A percentile compares a stretch with the other conserved stretches of the same genome.
Evolutionary conservation across 30 jellyfish, hydroid and myxozoan genomes (phyloP).

Genomic region (Aurelia aurita complex sp. Pacific): DNA sequence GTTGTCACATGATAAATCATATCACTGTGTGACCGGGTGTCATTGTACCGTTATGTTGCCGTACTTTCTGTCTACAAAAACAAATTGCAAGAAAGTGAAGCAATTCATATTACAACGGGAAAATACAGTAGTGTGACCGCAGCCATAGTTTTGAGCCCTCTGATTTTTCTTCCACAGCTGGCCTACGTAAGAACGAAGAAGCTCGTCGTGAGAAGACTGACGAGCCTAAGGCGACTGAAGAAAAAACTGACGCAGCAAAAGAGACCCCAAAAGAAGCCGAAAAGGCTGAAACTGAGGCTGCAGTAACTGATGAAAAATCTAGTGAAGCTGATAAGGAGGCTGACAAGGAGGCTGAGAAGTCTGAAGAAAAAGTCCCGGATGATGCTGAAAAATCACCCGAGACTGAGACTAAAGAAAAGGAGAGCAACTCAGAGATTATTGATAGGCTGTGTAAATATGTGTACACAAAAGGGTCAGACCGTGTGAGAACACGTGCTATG

Average conservation of each 20-base stretch:
- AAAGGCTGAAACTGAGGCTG: constrained; percentile 14
- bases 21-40: too few species aligned
- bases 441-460: constrained; percentile 84
- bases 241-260: constrained; percentile 20
- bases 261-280: constrained; percentile 11
- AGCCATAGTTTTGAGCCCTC: too few species aligned
- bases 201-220: neutral
- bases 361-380: constrained; percentile 11
- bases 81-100: too few species aligned
- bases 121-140: too few species aligned
- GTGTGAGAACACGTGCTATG: constrained; percentile 98
- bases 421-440: constrained; percentile 70
- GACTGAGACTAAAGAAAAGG: constrained; percentile 24
- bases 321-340: constrained; percentile 43
- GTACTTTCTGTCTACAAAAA: too few species aligned
- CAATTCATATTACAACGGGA: too few species aligned
- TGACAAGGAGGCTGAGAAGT: constrained; percentile 39
- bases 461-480: constrained; percentile 93
- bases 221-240: constrained; percentile 16
- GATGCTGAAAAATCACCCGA: constrained; percentile 29
- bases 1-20: too few species aligned
- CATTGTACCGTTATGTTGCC: too few species aligned
- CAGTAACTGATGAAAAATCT: constrained; percentile 4
- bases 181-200: neutral
- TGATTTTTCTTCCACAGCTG: neutral